Evolutionary conservation across 2,113 vertebrate genomes (phyloP).

Genomic region (Butastur rufipennis): DNA sequence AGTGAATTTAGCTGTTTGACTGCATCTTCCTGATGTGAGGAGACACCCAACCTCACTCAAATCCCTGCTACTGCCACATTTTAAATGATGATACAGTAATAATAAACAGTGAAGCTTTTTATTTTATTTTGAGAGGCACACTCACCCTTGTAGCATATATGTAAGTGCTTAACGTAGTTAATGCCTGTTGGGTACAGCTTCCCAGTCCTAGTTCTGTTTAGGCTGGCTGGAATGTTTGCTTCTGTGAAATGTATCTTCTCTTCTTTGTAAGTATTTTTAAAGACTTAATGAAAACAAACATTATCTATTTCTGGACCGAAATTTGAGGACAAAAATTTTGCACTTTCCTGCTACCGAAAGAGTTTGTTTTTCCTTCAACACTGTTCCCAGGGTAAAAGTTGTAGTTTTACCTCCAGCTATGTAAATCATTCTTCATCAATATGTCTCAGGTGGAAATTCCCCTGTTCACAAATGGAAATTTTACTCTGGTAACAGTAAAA

Average conservation of each 20-base stretch:
- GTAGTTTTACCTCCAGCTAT: background rate
- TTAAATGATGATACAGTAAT: background rate
- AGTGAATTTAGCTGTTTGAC: background rate
- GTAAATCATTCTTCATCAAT: background rate
- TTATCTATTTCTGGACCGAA: conserved; percentile 42
- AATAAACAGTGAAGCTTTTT: background rate
- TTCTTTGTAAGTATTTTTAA: conserved; percentile 10
- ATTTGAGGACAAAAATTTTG: conserved; percentile 26
- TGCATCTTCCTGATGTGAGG: background rate
- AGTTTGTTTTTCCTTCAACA: background rate
- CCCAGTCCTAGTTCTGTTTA: background rate
- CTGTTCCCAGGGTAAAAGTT: conserved; percentile 32
- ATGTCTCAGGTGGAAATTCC: conserved; percentile 43
- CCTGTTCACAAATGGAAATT: conserved; percentile 10
- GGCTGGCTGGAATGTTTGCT: background rate
- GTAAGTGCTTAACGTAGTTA: background rate
- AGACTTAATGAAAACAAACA: conserved; percentile 42
- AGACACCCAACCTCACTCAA: background rate
- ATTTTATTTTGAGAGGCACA: background rate
- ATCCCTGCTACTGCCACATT: background rate
- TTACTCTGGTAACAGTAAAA: background rate
- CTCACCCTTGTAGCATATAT: background rate
- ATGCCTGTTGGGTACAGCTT: background rate
- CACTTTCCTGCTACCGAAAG: background rate
- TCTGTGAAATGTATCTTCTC: conserved; percentile 32